Percentiles rank a stretch among this genome's conserved stretches.
Conservation (phyloP, 1,140 invertebrate species). For the Harpegnathos saltator region DNA sequence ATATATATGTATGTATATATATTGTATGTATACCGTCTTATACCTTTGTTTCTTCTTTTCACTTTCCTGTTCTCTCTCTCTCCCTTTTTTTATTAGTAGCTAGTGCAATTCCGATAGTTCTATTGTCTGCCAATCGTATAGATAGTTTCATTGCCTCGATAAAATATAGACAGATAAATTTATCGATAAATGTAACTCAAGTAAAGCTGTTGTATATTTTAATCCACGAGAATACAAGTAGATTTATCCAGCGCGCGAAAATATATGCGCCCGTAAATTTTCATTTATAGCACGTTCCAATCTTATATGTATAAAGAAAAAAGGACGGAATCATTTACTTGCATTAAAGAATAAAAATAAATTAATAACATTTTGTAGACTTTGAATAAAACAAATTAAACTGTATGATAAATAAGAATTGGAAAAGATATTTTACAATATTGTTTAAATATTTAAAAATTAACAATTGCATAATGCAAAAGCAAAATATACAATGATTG, state of each 20-base stretch:
- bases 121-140: background rate
- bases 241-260: background rate
- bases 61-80: background rate
- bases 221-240: background rate
- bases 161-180: background rate
- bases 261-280: background rate
- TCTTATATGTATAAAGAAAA: too few relatives aligned
- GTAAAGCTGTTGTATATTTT: background rate
- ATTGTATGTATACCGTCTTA: constrained; percentile 10
- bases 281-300: background rate
- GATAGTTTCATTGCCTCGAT: too few relatives aligned
- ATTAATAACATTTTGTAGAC: background rate
- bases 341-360: background rate
- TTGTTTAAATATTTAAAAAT: too few relatives aligned
- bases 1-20: constrained; percentile 75
- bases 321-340: background rate
- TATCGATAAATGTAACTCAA: background rate
- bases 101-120: constrained; percentile 3
- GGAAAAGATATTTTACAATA: too few relatives aligned
- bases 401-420: background rate
- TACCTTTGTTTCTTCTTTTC: constrained; percentile 19
- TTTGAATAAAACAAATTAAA: background rate
- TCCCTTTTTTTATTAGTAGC: constrained; percentile 9
- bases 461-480: background rate
- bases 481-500: background rate